phyloP scores from a whole-genome alignment of 2,113 vertebrate species.

The Vulpes vulpes region DNA sequence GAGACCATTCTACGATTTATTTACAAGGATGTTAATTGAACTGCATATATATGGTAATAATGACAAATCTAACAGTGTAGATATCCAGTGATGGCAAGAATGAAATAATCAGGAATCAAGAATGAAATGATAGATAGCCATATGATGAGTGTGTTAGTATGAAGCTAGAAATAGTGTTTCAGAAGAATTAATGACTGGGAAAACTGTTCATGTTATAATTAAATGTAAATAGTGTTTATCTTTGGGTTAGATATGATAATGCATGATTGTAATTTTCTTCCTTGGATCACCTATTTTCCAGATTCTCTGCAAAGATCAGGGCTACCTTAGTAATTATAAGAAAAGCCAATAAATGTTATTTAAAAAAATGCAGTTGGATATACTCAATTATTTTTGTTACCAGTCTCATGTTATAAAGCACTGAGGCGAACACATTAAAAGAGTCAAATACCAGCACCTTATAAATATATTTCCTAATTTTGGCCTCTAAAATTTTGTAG shows the following conservation, averaged over 20 bases:
- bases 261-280: constrained; percentile 33
- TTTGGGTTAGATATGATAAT: not conserved
- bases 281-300: not conserved
- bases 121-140: not conserved
- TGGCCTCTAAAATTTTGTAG: not conserved
- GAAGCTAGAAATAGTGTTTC: not conserved
- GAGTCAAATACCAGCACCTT: not conserved
- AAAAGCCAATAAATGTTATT: not conserved
- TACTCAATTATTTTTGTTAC: constrained; percentile 18
- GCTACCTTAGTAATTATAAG: not conserved
- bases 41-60: not conserved
- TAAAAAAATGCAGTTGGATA: not conserved
- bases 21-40: not conserved
- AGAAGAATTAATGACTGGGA: not conserved
- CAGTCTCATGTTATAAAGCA: not conserved
- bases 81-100: not conserved
- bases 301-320: not conserved
- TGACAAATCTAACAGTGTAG: not conserved
- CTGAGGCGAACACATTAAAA: not conserved
- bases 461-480: not conserved
- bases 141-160: not conserved
- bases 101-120: not conserved
- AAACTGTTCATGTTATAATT: not conserved
- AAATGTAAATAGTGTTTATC: not conserved
- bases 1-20: not conserved